Base-by-base conservation (phyloP, 2,797 vertebrate genomes). In the Artibeus jamaicensis region DNA sequence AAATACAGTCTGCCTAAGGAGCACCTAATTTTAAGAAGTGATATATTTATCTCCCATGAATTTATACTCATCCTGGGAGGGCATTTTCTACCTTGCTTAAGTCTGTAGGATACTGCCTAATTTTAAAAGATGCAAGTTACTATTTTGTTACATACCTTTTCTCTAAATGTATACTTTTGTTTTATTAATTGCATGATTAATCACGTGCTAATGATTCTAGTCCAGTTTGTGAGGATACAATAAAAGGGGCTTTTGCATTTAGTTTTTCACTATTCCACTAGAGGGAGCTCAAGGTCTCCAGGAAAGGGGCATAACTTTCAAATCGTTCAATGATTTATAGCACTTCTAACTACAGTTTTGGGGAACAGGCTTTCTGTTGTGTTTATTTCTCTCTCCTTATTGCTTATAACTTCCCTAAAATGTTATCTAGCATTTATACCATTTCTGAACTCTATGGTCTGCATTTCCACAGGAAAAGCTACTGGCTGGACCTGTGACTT, bases 401-500 rank as follows among this genome's bases (percentile, higher is more conserved):
- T 79, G 67, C 22, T 89, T 67, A 53, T 67, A 67, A 42, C 5
- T 32, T 74, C 8, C 7, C 9, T 59, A 2, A 84, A 55, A 46
- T 81, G 8, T 68, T 85, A 32, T 42, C 19, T 81, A 48, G 21
- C 22, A n/a, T 37, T 62, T 81, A 50, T 37, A 21, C n/a, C n/a
- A 22, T 71, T 67, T 67, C 77, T 83, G 2, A 57, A 86, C 67
- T 9, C 93, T 77, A 0, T 95, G 73, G 0, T 96, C 90, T 83
- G 1, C 92, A 14, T 96, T 68, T 70, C 88, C 97, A 93, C 97
- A 98, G 99, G 98, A 67, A 98, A 98, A 59, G 98, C 97, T 50
- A 96, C 98, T 57, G 99, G 98, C 95, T 99, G 99, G 99, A 99
- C 98, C 74, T 99, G 99, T 98, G 99, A 99, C 95, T 99, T 99